Percentiles rank a stretch among this genome's conserved stretches.
Evolutionary conservation across 2,797 vertebrate species (phyloP).

Genomic region (Anguilla megastoma): DNA sequence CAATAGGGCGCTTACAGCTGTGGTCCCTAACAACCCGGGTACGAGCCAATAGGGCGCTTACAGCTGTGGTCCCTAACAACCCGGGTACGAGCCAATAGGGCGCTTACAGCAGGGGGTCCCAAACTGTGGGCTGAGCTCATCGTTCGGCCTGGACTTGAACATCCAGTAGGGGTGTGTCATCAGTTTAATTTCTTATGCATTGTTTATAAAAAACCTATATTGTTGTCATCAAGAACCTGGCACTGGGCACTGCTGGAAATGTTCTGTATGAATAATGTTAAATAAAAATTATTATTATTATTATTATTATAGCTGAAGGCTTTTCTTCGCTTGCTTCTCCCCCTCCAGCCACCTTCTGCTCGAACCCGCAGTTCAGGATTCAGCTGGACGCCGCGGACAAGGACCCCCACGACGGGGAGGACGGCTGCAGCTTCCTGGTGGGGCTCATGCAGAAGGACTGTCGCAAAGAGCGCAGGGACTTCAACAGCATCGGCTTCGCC

Average conservation of each 20-base stretch:
- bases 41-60: background rate
- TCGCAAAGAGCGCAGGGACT: conserved; percentile 50
- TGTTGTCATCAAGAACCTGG: background rate
- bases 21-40: background rate
- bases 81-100: too few species aligned
- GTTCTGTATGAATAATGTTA: too few species aligned
- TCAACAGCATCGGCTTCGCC: conserved; percentile 70
- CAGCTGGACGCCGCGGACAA: conserved; percentile 71
- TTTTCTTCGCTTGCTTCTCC: background rate
- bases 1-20: background rate
- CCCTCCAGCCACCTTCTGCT: conserved; percentile 71
- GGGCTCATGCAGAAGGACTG: conserved; percentile 76
- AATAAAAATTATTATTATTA: too few species aligned
- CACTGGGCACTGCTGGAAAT: too few species aligned
- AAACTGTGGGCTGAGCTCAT: too few species aligned
- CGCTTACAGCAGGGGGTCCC: background rate
- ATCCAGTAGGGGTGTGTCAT: too few species aligned
- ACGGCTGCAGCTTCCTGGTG: conserved; percentile 73
- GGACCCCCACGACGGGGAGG: conserved; percentile 61
- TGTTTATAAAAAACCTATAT: too few species aligned
- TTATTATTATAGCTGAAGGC: background rate
- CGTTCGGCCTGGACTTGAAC: too few species aligned
- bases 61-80: too few species aligned
- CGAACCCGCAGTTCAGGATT: conserved; percentile 76
- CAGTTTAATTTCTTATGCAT: too few species aligned